Evolutionary conservation across 2,797 vertebrate species (phyloP), one percentile per base, ranked within the genome.

Genomic region (Tauraco hartlaubi): DNA sequence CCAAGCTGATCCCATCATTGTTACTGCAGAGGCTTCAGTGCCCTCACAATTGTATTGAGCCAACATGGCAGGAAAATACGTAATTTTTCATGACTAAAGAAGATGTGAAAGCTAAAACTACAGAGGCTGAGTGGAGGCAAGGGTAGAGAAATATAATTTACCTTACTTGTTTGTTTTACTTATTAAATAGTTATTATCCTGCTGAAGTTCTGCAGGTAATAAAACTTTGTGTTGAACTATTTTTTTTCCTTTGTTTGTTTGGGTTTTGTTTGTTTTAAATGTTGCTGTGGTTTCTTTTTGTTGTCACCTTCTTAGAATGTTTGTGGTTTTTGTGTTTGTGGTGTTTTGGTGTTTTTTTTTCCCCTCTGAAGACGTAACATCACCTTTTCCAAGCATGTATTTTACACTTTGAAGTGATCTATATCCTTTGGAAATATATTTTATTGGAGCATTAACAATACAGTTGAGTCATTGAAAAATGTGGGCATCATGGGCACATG

Each of bases 141-240:
- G 97, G 92, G 73, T 90, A 88, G 95, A 96, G 89, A 92, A 94
- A 92, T 46, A 48, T 35, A 90, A 81, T 96, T 96, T 96, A 79
- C 63, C 43, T 83, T 46, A 56, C 33, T 93, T 86, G 59, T 84
- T 96, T 51, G 66, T 95, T 92, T 62, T 92, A 68, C 74, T 94
- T 89, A 75, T 29, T 88, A 82, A 61, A 31, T 69, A 86, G 85
- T 91, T 95, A 74, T 93, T 96, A 91, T 94, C 92, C 88, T 87
- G 59, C 78, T 81, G 58, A 94, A 92, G 87, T 88, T 93, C 76
- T 90, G 66, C 67, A 85, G 68, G 88, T 97, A 79, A 77, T 94
- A 43, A 95, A 96, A 92, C 78, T 90, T 95, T 92, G 44, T 86
- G 73, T 92, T 87, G 80, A 97, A 83, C 62, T 91, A 22, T 94